These are phyloP conservation scores for Aphaenogaster ashmeadi DNA, from an alignment of 1,140 invertebrate genomes.

Conservation along the genomic window DNA sequence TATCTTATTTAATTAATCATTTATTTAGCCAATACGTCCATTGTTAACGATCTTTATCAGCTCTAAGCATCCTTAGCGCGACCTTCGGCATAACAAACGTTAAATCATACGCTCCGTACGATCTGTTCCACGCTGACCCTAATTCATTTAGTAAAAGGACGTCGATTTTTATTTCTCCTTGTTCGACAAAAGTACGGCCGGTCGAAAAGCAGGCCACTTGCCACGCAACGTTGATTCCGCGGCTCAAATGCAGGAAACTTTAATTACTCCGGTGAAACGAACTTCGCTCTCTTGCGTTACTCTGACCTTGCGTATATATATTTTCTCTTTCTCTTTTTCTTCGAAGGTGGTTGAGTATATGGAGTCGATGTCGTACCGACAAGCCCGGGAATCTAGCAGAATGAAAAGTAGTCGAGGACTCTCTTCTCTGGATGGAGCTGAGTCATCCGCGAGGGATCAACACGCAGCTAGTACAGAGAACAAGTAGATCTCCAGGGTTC, in stretches of 20 bases:
- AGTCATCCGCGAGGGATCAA: not conserved
- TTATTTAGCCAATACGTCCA: conserved; percentile 8
- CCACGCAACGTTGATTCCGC: conserved; percentile 68
- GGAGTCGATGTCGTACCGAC: conserved; percentile 70
- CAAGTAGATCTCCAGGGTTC: not conserved
- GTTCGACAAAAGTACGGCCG: conserved; percentile 14
- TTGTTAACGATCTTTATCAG: conserved; percentile 50
- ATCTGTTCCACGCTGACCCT: conserved; percentile 35
- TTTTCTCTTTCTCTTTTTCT: conserved; percentile 56
- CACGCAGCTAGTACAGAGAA: not conserved
- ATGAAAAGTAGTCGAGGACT: conserved; percentile 60
- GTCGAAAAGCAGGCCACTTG: conserved; percentile 65
- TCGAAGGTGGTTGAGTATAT: conserved; percentile 75
- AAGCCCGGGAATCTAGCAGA: conserved; percentile 62
- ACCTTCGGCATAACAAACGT: conserved; percentile 23
- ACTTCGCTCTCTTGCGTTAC: conserved; percentile 60
- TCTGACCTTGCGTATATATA: conserved; percentile 66
- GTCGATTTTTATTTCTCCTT: conserved; percentile 26
- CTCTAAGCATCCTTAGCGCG: not conserved
- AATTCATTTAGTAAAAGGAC: conserved; percentile 62
- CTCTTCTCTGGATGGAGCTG: not conserved
- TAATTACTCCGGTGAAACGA: conserved; percentile 76
- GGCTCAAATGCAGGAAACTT: conserved; percentile 73
- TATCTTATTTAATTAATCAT: conserved; percentile 20
- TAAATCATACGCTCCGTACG: conserved; percentile 1